These are phyloP conservation scores for Trochalopteron elliotii DNA, from an alignment of 2,113 vertebrate species.

Conservation along the genomic window DNA sequence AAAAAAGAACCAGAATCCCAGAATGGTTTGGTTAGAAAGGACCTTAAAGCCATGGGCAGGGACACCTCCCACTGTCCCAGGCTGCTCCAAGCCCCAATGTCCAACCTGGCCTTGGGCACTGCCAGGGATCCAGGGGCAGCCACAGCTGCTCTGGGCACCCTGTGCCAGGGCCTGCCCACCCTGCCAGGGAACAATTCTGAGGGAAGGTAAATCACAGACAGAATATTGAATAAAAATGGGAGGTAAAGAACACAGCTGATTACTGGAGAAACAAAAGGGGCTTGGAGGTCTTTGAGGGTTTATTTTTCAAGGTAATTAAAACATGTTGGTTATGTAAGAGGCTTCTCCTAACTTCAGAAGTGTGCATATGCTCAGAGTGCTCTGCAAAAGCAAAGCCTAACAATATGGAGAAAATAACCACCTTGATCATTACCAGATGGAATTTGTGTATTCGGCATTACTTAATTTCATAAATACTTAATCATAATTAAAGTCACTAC, in stretches of 20 bases:
- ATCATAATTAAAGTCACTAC: slow-evolving; percentile 73
- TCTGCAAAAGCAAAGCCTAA: neutral
- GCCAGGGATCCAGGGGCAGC: neutral
- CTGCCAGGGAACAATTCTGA: neutral
- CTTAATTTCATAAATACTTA: slow-evolving; percentile 71
- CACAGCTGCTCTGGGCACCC: neutral
- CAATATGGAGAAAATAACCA: slow-evolving; percentile 38
- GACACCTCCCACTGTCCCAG: neutral
- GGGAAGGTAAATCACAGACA: neutral
- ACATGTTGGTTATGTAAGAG: neutral
- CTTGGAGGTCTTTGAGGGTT: neutral
- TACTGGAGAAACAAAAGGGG: neutral
- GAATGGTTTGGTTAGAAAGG: neutral
- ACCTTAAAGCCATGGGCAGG: neutral
- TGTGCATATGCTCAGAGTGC: neutral
- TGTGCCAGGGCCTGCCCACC: neutral
- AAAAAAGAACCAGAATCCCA: neutral
- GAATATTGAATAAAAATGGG: neutral
- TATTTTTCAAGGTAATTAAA: neutral
- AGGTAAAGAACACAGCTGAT: neutral
- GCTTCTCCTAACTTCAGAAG: neutral
- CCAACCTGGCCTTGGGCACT: neutral
- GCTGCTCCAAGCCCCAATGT: neutral
- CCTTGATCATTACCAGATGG: slow-evolving; percentile 53
- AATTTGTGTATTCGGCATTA: slow-evolving; percentile 57